Conservation (phyloP, 2,888 invertebrate species). For the Acronicta alni region DNA sequence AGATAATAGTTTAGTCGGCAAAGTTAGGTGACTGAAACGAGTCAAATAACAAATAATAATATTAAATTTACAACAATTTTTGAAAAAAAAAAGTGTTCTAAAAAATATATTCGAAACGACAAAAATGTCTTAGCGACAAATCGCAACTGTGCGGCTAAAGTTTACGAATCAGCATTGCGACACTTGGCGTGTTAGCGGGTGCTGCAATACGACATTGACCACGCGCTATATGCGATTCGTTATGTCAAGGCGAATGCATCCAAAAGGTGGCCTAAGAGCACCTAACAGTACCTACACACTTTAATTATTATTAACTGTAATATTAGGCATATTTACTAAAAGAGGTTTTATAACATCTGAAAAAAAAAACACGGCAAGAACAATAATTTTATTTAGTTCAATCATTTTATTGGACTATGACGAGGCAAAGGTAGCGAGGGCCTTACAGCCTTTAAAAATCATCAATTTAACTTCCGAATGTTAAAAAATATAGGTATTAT, state of each 20-base stretch:
- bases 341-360: no score
- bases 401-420: background rate
- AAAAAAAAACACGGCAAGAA: no score
- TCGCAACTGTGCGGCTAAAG: constrained; percentile 37
- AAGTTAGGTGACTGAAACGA: no score
- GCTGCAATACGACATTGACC: constrained; percentile 66
- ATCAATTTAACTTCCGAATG: background rate
- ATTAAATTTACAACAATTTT: no score
- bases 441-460: background rate
- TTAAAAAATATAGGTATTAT: no score
- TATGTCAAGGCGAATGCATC: constrained; percentile 52
- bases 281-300: constrained; percentile 5
- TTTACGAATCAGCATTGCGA: constrained; percentile 54
- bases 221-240: constrained; percentile 49
- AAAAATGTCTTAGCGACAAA: constrained; percentile 14
- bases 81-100: background rate
- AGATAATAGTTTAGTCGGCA: no score
- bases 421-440: background rate
- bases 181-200: constrained; percentile 60
- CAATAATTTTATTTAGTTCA: no score
- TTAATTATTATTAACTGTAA: constrained; percentile 4
- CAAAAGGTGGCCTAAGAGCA: constrained; percentile 16
- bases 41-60: no score
- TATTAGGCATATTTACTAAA: no score
- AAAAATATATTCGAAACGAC: background rate